Conservation (phyloP, 2,113 vertebrate species). For the Hemibagrus wyckioides region DNA sequence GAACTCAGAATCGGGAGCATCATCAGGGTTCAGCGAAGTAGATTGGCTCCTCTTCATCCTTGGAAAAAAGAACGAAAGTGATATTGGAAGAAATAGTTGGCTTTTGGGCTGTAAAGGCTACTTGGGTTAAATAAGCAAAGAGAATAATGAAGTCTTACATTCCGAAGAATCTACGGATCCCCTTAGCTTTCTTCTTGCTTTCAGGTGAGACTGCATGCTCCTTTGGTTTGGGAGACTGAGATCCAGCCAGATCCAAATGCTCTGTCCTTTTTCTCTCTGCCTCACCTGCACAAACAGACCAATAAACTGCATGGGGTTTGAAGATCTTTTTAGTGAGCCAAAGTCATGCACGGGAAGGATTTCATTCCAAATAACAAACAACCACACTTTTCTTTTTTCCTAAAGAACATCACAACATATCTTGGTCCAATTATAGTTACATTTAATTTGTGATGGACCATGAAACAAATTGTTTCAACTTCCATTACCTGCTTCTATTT, state of each 20-base stretch:
- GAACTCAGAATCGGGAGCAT: conserved; percentile 85
- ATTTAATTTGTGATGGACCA: too few relatives aligned
- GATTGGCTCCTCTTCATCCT: conserved; percentile 95
- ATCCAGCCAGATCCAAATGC: conserved; percentile 84
- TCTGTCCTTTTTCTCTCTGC: conserved; percentile 82
- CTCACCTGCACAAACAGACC: conserved; percentile 75
- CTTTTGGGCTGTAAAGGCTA: neutral
- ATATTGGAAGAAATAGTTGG: neutral
- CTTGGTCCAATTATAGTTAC: too few relatives aligned
- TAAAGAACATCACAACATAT: too few relatives aligned
- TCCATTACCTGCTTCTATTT: too few relatives aligned
- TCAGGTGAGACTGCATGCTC: conserved; percentile 75
- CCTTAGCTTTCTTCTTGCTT: conserved; percentile 88
- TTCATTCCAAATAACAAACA: too few relatives aligned
- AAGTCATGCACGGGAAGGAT: conserved; percentile 11
- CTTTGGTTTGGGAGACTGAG: conserved; percentile 66
- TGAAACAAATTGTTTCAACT: too few relatives aligned
- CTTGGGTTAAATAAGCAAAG: neutral
- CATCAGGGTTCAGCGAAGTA: conserved; percentile 87
- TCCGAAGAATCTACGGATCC: conserved; percentile 91
- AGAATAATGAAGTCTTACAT: conserved; percentile 69
- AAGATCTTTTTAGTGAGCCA: neutral
- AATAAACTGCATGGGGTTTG: neutral
- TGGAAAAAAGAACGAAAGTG: neutral
- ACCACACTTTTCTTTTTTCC: too few relatives aligned